These are phyloP conservation scores for Poeciliopsis presidionis DNA, from an alignment of 2,797 vertebrate species.

Conservation along the genomic window DNA sequence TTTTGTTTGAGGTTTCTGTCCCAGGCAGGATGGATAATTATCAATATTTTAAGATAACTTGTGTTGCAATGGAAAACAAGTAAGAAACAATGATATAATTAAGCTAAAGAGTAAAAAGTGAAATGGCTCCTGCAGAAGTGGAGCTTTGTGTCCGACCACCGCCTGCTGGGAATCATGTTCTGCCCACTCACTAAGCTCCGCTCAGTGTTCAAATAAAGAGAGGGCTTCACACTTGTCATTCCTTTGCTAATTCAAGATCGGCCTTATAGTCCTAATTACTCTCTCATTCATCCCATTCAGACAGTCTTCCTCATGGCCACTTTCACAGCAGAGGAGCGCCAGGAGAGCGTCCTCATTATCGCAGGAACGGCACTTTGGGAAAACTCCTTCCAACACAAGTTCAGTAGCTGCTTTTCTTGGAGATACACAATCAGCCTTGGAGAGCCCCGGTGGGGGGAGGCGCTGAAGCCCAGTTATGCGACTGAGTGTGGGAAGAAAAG, in stretches of 20 bases:
- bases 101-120: neutral
- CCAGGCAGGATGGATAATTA: neutral
- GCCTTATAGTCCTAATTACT: slow-evolving; percentile 70
- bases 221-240: slow-evolving; percentile 65
- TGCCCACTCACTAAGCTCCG: slow-evolving; percentile 54
- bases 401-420: slow-evolving; percentile 55
- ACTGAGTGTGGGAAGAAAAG: slow-evolving; percentile 79
- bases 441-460: slow-evolving; percentile 65
- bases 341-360: slow-evolving; percentile 67
- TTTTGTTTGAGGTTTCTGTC: neutral
- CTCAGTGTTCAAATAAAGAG: slow-evolving; percentile 50
- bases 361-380: slow-evolving; percentile 57
- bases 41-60: neutral
- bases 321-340: slow-evolving; percentile 50
- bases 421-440: slow-evolving; percentile 67
- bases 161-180: slow-evolving; percentile 46
- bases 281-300: slow-evolving; percentile 71
- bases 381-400: slow-evolving; percentile 62
- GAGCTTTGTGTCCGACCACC: slow-evolving; percentile 22
- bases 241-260: slow-evolving; percentile 64
- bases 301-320: slow-evolving; percentile 50
- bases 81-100: neutral
- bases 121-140: slow-evolving; percentile 26
- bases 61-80: neutral
- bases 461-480: slow-evolving; percentile 69